Evolutionary conservation across 2,113 vertebrate genomes (phyloP).

Genomic region (Equus przewalskii): DNA sequence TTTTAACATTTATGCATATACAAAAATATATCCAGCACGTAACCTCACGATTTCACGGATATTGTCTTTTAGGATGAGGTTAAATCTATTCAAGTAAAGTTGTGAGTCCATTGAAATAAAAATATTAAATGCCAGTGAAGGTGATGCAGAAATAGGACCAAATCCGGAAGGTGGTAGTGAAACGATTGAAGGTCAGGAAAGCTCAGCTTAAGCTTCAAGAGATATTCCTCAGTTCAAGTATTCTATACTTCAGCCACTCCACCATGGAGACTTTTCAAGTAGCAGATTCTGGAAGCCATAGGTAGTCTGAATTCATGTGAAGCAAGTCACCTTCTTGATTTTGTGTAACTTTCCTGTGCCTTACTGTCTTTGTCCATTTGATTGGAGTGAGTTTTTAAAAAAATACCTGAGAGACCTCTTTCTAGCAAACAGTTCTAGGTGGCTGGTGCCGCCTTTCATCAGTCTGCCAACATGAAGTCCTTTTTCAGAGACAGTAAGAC

Average conservation of each 20-base stretch:
- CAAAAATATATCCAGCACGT: neutral
- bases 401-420: neutral
- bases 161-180: neutral
- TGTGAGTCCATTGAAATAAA: neutral
- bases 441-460: neutral
- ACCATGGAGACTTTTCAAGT: neutral
- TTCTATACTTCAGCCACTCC: neutral
- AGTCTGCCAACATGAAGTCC: neutral
- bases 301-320: neutral
- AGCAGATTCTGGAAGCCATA: neutral
- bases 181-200: neutral
- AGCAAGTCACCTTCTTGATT: neutral
- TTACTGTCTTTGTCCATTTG: neutral
- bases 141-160: neutral
- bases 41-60: neutral
- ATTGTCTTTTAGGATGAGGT: neutral
- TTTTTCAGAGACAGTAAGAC: neutral
- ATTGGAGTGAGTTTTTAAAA: neutral
- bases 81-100: neutral
- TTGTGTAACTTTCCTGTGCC: neutral
- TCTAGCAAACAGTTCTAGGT: neutral
- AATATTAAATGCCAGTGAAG: neutral
- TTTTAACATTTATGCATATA: neutral
- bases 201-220: neutral
- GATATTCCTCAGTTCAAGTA: neutral